Conservation (phyloP, 2,888 invertebrate genomes). For the Girardia tigrina region DNA sequence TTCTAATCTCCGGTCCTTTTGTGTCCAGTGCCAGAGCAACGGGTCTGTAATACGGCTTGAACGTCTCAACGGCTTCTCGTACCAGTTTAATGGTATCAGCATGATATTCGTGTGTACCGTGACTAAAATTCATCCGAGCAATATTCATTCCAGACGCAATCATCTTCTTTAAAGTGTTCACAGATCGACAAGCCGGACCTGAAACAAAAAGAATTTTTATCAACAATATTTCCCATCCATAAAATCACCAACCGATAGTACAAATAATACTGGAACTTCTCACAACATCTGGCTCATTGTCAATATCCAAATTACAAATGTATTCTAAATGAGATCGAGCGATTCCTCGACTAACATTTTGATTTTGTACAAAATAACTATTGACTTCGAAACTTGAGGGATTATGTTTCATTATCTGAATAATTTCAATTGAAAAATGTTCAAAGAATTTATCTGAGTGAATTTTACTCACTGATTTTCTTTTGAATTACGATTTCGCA, state of each 20-base stretch:
- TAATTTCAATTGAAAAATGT: background rate
- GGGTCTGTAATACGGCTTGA: conserved; percentile 54
- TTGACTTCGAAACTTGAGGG: conserved; percentile 33
- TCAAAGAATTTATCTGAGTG: background rate
- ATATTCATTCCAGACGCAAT: conserved; percentile 92
- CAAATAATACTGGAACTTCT: conserved; percentile 88
- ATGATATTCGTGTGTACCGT: conserved; percentile 71
- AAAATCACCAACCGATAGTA: conserved; percentile 66
- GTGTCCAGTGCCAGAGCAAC: conserved; percentile 91
- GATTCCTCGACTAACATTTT: conserved; percentile 42
- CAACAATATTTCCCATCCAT: background rate
- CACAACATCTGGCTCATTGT: conserved; percentile 70
- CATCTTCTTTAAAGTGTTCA: conserved; percentile 73
- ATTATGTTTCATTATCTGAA: conserved; percentile 26
- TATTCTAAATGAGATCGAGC: conserved; percentile 68
- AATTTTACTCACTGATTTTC: background rate
- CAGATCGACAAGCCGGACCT: conserved; percentile 43
- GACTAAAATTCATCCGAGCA: conserved; percentile 83
- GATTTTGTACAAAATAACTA: conserved; percentile 31
- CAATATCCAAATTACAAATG: conserved; percentile 80
- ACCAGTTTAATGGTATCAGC: conserved; percentile 76
- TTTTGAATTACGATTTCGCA: no score
- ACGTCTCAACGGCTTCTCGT: conserved; percentile 61
- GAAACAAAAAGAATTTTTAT: background rate
- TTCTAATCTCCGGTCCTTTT: conserved; percentile 93